Evolutionary conservation across 2,113 vertebrate genomes (phyloP), one percentile per base, ranked within the genome.

Genomic region (Sphaerodactylus townsendi): DNA sequence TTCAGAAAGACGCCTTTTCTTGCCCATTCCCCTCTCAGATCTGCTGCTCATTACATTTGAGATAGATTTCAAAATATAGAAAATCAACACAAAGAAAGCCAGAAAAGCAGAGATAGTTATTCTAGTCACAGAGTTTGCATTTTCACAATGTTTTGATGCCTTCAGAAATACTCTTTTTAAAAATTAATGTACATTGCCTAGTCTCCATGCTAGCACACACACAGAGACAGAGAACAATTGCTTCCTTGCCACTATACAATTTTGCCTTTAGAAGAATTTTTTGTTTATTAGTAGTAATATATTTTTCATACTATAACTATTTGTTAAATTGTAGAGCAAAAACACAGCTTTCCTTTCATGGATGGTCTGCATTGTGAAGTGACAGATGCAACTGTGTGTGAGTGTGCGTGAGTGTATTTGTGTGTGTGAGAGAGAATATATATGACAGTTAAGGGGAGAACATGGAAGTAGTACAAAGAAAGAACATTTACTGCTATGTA

Each of bases 251-350:
- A 92, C 79, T 89, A 76, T 84, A 86, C 2, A 84, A 46, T 71
- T 30, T 68, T 88, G 86, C 53, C 30, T 77, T 93, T 64, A 86
- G 90, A 89, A 93, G 82, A 85, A 90, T 89, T 88, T 87, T 71
- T 90, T 91, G 87, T 91, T 92, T 94, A 92, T 92, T 93, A 92
- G 92, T 90, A 89, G 89, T 87, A 92, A 91, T 93, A 87, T 90
- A 82, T 88, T 91, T 94, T 65, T 90, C 88, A 92, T 82, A 79
- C 87, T 86, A 84, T 89, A 0, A 68, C 89, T 86, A 85, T 93
- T 93, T 92, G 85, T 89, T 85, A 84, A 87, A 86, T 93, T 93
- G 90, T 84, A 84, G 92, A 82, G 79, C 50, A 91, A 94, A 72
- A 94, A 23, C 83, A 90, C 86, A 89, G 87, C 91, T 87, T 90